Evolutionary conservation across 1,140 invertebrate species (phyloP), one percentile per base, ranked within the genome.

Genomic region (Drosophila bocqueti): DNA sequence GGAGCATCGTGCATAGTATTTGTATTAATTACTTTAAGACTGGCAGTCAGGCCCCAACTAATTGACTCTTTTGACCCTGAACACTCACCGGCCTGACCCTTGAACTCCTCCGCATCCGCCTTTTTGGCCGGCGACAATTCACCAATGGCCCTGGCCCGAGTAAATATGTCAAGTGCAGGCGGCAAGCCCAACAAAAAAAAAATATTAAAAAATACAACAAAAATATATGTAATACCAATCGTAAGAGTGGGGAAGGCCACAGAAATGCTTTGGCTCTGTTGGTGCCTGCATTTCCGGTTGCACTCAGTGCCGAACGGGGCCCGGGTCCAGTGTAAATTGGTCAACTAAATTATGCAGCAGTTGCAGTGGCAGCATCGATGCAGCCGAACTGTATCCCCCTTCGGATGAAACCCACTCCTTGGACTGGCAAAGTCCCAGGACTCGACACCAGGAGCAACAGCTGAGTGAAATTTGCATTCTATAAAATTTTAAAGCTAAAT

Each of bases 151-250:
- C 75, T 73, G 50, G 75, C 76, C 16, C 54, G 81, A 91, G 90
- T 92, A 92, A 92, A 92, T 92, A 92, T 92, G 90, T 92, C 90
- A 92, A 92, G 90, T 84, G 90, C 90, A 92, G 90, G 78, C 82
- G 81, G 83, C 43, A 34, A 59, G 34, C 31, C 3, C 9, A 18
- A 43, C 3, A 57, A 42, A 29, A 29, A 42, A 57, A 46, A 46
- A 31, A 29, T 9, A 60, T 24, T 47, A 69, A 69, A 68, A 58
- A 55, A 61, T 49, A 54, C 58, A 67, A 38, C 61, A 31, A 36
- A 31, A 36, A 71, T 62, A 31, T 50, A 24, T 50, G 26, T 13
- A 34, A 24, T 29, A 36, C 5, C 13, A 36, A 24, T 57, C 21
- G 1, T 11, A 1, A 11, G 36, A 40, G 13, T n/a, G 31, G 4